Percentiles rank a stretch among this genome's conserved stretches.
Conservation (phyloP, 2,113 vertebrate genomes). For the Eurystomus gularis region DNA sequence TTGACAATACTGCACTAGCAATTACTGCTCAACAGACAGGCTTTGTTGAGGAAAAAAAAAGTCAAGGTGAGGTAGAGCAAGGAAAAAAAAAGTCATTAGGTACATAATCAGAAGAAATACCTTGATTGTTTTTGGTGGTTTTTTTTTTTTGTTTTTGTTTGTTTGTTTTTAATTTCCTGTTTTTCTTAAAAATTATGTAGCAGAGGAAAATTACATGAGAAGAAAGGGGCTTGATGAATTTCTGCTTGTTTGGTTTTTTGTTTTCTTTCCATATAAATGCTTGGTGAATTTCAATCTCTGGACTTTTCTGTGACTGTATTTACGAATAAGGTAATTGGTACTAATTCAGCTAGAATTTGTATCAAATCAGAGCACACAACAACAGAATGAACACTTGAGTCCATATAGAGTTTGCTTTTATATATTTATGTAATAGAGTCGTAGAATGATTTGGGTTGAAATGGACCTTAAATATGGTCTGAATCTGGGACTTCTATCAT, state of each 20-base stretch:
- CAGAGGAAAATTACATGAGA: neutral
- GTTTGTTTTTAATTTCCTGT: neutral
- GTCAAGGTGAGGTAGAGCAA: neutral
- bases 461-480: too few relatives aligned
- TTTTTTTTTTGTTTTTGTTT: neutral
- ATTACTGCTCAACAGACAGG: neutral
- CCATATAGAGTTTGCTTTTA: too few relatives aligned
- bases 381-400: too few relatives aligned
- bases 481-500: neutral
- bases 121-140: neutral
- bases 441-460: too few relatives aligned
- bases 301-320: neutral
- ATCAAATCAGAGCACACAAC: neutral
- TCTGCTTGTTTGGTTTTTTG: too few relatives aligned
- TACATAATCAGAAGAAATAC: neutral
- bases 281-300: neutral
- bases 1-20: neutral
- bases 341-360: neutral
- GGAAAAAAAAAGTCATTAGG: neutral
- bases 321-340: neutral
- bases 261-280: neutral
- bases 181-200: neutral
- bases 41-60: neutral
- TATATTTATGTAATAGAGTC: too few relatives aligned
- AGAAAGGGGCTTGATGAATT: neutral